Base-by-base conservation (phyloP, 2,888 invertebrate species). In the Camponotus fellah region DNA sequence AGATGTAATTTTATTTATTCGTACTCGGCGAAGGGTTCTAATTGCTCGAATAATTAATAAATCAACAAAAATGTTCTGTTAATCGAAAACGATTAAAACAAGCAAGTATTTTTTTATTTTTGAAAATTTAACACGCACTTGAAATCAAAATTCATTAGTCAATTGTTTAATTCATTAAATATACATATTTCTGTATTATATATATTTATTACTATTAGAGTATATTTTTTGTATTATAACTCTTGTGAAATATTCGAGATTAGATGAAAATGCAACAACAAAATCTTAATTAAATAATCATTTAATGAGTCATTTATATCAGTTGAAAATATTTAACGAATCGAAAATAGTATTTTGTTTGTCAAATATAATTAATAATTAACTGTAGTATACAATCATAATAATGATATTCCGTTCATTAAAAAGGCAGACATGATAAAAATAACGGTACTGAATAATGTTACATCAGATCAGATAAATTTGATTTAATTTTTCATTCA, bases 1-100 rank as follows among this genome's bases (percentile, higher is more conserved):
- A 34, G 6, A 64, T 56, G 32, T 53, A 43, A 68, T 53, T 77
- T 77, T 77, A 77, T 68, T 26, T 26, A 77, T 4, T 17, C 26
- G 21, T 58, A 21, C 21, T 53, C 10, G 40, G 37, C 3, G 40
- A 66, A 37, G 17, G 40, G 4, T 77, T 56, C 26, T 68, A 32
- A 56, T 40, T 77, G 12, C 56, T 56, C 3, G n/a, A 5, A 56
- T 53, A 56, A 68, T 56, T 68, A 68, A 66, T 49, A 43, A 65
- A 3, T 53, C 66, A 66, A 76, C 53, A 26, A 58, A 56, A 14
- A 6, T 4, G 53, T 5, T 14, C n/a, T n/a, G 14, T 43, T 26
- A 46, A 76, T 75, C 4, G 9, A 17, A 53, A 53, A 21, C 37
- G 46, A 66, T 26, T 17, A 37, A 12, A 21, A 53, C 14, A 49